These are phyloP conservation scores for Coleophora deauratella DNA, from an alignment of 2,888 invertebrate genomes.

Conservation along the genomic window DNA sequence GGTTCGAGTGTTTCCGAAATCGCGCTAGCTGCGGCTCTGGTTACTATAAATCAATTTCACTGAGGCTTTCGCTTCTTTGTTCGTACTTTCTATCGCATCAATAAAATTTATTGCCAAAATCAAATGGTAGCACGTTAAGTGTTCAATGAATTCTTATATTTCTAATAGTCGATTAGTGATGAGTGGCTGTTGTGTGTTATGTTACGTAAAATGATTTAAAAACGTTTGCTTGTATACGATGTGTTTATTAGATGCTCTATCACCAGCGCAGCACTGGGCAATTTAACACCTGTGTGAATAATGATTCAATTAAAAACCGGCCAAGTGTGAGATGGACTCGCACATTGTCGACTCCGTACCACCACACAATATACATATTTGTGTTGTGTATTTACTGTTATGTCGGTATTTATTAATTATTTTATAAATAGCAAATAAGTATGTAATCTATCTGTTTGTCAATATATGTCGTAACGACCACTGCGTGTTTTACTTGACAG, in stretches of 20 bases:
- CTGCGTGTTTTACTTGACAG: too few species aligned
- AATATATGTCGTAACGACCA: too few species aligned
- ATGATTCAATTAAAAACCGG: not conserved
- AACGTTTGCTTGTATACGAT: conserved; percentile 12
- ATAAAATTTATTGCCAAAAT: conserved; percentile 46
- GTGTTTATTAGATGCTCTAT: not conserved
- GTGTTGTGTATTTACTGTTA: too few species aligned
- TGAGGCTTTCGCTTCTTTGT: conserved; percentile 68
- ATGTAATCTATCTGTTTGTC: too few species aligned
- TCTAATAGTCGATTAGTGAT: conserved; percentile 38
- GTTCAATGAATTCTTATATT: conserved; percentile 42
- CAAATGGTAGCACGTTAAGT: conserved; percentile 56
- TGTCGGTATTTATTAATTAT: too few species aligned
- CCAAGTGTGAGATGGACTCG: too few species aligned
- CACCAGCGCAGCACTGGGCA: not conserved
- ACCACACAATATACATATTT: too few species aligned
- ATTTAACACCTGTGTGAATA: not conserved
- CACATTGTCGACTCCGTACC: too few species aligned
- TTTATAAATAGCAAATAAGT: too few species aligned
- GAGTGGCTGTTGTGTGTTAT: conserved; percentile 19
- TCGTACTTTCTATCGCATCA: conserved; percentile 66
- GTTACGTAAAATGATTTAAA: conserved; percentile 36
- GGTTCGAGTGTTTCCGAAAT: conserved; percentile 64
- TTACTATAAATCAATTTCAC: conserved; percentile 69
- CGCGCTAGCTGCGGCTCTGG: conserved; percentile 27